Percentiles rank a stretch among this genome's conserved stretches.
phyloP scores from a whole-genome alignment of 92 coral and sea anemone species.

The Zoanthus sansibaricus region DNA sequence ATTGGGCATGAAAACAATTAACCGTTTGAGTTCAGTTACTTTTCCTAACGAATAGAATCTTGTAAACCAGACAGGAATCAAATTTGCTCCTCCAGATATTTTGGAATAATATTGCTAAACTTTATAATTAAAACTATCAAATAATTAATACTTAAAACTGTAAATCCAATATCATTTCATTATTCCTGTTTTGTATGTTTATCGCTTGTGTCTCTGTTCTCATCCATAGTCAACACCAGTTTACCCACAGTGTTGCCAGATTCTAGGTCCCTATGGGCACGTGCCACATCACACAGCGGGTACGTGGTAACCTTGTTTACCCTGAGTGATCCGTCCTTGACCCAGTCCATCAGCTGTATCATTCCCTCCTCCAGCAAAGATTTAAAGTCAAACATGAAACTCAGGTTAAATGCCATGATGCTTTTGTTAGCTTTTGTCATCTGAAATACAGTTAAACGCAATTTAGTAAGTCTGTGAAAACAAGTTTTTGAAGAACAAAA shows the following conservation, averaged over 20 bases:
- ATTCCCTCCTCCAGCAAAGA: slow-evolving; percentile 82
- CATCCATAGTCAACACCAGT: slow-evolving; percentile 86
- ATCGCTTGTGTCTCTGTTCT: slow-evolving; percentile 2
- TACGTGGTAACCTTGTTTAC: slow-evolving; percentile 87
- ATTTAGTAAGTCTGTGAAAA: background rate
- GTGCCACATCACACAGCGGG: slow-evolving; percentile 82
- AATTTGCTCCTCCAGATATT: too few relatives aligned
- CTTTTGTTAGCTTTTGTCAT: slow-evolving; percentile 88
- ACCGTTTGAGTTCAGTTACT: too few relatives aligned
- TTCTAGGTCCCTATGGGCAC: slow-evolving; percentile 92
- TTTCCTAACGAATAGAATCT: too few relatives aligned
- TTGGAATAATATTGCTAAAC: too few relatives aligned
- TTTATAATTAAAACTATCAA: too few relatives aligned
- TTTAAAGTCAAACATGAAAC: slow-evolving; percentile 82
- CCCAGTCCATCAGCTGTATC: slow-evolving; percentile 87
- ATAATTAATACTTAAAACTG: too few relatives aligned
- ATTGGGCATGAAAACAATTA: too few relatives aligned
- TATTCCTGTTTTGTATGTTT: slow-evolving; percentile 20
- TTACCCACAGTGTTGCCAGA: slow-evolving; percentile 97
- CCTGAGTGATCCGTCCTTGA: slow-evolving; percentile 73
- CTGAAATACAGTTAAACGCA: slow-evolving; percentile 35
- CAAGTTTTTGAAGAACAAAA: too few relatives aligned
- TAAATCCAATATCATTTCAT: background rate
- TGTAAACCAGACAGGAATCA: too few relatives aligned
- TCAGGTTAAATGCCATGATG: slow-evolving; percentile 94